Conservation (phyloP, 2,888 invertebrate species). For the Anoncus sp. region DNA sequence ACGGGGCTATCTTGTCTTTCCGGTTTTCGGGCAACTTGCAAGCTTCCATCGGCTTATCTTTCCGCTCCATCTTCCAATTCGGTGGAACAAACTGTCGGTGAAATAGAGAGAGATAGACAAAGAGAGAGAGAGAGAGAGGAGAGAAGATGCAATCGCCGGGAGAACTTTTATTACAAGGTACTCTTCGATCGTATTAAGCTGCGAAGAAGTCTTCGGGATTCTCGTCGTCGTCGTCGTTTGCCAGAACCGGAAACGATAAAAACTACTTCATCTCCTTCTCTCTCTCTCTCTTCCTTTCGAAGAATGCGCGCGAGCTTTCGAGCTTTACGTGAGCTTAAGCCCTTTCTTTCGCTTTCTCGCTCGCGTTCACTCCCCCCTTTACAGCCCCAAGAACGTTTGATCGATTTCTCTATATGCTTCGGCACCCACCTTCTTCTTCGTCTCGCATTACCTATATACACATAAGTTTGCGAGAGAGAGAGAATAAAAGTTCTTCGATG, state of each 20-base stretch:
- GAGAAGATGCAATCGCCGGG: conserved; percentile 60
- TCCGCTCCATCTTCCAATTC: conserved; percentile 70
- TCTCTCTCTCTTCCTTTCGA: conserved; percentile 23
- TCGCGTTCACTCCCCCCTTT: conserved; percentile 22
- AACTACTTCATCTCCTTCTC: conserved; percentile 51
- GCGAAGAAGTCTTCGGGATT: conserved; percentile 62
- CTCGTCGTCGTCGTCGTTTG: conserved; percentile 60
- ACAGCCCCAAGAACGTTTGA: conserved; percentile 46
- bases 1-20: conserved; percentile 40
- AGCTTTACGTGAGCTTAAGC: conserved; percentile 58
- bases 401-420: conserved; percentile 53
- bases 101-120: conserved; percentile 19
- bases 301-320: conserved; percentile 47
- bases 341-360: conserved; percentile 53
- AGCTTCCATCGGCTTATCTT: conserved; percentile 70
- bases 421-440: neutral
- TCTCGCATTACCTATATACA: neutral
- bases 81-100: conserved; percentile 64
- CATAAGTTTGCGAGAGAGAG: neutral
- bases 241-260: conserved; percentile 68
- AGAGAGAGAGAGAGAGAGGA: conserved; percentile 19
- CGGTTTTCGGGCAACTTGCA: conserved; percentile 61
- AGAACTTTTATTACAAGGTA: conserved; percentile 67
- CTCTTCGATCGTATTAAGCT: conserved; percentile 67
- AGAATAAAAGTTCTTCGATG: conserved; percentile 46